Evolutionary conservation across 2,888 invertebrate species (phyloP).

Genomic region (Zaprionus bogoriensis): DNA sequence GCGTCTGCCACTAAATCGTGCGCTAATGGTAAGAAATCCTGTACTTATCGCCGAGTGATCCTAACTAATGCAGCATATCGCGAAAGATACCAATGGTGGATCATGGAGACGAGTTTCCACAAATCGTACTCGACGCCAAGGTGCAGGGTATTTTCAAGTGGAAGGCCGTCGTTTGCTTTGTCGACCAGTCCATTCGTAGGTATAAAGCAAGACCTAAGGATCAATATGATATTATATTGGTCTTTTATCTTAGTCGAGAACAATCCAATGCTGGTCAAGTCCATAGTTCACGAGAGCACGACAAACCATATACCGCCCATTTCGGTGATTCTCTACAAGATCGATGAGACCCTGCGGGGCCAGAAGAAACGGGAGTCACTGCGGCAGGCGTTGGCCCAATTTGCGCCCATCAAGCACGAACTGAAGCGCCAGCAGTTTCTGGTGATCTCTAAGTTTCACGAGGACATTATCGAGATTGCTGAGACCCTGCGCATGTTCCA

Average conservation of each 20-base stretch:
- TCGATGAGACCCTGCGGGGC: conserved; percentile 72
- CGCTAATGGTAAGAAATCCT: conserved; percentile 87
- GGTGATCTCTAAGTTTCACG: conserved; percentile 79
- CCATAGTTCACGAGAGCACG: conserved; percentile 78
- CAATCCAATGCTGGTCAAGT: conserved; percentile 76
- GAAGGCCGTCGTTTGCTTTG: conserved; percentile 88
- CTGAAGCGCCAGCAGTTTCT: conserved; percentile 74
- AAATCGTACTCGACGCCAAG: conserved; percentile 89
- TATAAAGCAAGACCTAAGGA: no score
- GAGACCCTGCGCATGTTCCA: conserved; percentile 87
- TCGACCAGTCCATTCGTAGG: conserved; percentile 90
- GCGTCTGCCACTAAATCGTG: conserved; percentile 87
- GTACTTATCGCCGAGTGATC: no score
- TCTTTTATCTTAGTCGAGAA: conserved; percentile 53
- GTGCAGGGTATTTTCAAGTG: conserved; percentile 87
- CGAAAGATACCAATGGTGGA: conserved; percentile 85
- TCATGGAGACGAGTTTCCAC: conserved; percentile 89
- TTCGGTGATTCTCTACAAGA: conserved; percentile 78
- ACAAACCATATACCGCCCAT: conserved; percentile 78
- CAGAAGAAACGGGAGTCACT: conserved; percentile 73
- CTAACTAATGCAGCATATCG: neutral
- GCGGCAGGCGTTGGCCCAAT: conserved; percentile 65
- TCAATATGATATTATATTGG: no score
- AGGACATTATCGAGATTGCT: conserved; percentile 88
- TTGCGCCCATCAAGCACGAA: conserved; percentile 57